phyloP scores from a whole-genome alignment of 2,797 vertebrate genomes.

The Streptopelia turtur region DNA sequence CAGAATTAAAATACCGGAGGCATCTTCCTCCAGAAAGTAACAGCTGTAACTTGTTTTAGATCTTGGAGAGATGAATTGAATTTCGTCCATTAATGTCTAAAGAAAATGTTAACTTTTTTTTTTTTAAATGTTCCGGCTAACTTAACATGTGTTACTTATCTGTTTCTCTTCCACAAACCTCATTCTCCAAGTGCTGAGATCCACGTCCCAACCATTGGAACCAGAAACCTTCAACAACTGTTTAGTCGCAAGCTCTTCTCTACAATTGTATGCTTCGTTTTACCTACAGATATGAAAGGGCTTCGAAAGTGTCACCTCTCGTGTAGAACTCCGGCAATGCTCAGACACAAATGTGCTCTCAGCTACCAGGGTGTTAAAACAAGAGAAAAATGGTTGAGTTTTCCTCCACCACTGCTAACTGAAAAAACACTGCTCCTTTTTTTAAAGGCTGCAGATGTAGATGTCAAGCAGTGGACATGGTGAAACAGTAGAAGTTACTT shows the following conservation, averaged over 20 bases:
- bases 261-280: background rate
- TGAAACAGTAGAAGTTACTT: background rate
- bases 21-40: background rate
- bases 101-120: constrained; percentile 10
- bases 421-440: background rate
- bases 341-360: background rate
- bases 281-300: background rate
- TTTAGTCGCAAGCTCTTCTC: background rate
- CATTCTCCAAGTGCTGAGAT: background rate
- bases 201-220: background rate
- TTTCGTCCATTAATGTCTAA: constrained; percentile 8
- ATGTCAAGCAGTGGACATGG: background rate
- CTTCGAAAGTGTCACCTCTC: background rate
- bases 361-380: background rate
- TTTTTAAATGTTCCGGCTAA: background rate
- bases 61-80: background rate
- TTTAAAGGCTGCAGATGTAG: background rate
- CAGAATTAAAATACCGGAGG: background rate
- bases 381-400: background rate
- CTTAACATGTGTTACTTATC: constrained; percentile 16
- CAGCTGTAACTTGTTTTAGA: constrained; percentile 10
- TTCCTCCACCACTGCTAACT: background rate
- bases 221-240: constrained; percentile 12
- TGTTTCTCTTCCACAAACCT: background rate
- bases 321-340: background rate